Base-by-base conservation (phyloP, 2,113 vertebrate species). In the Engystomops pustulosus region DNA sequence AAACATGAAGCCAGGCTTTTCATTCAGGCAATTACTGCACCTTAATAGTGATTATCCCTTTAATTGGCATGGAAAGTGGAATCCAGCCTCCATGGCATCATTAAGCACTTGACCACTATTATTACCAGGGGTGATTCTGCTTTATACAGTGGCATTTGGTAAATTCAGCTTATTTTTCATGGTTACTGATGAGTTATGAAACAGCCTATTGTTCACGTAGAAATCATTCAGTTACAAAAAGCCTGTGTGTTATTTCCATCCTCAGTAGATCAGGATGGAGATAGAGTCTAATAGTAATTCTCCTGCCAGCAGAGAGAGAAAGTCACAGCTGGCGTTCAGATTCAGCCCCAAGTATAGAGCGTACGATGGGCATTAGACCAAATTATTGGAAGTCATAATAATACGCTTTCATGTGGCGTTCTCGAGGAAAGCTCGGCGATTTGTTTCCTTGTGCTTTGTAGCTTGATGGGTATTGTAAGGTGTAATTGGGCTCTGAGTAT, bases 1-100 rank as follows among this genome's bases (percentile, higher is more conserved):
- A 84, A 84, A 78, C 72, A 78, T 30, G 62, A 9, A 78, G 74
- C 45, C 27, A 32, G 55, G 44, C 44, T 78, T 78, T 53, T 84
- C 45, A 84, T 77, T 78, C 14, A 77, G 44, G 62, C 72, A 78
- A 78, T 84, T 84, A 78, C 32, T n/a, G 62, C 45, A 62, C 74
- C 72, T 53, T 32, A 51, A 25, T 69, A 78, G 72, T 55, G 41
- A 84, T 84, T 78, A 77, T 75, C 60, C 38, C 9, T 68, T 55
- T 41, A 78, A 44, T 76, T 70, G 62, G 60, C 74, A 69, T 55
- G 74, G 58, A 60, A 55, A 69, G 60, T 38, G 72, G 82, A 27
- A 69, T 27, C 47, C 17, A 25, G 74, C 15, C 5, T 34, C 23
- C 45, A 41, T 41, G 41, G 36, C 55, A 36, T 23, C 20, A 77